phyloP scores from a whole-genome alignment of 2,797 vertebrate genomes.

The Scleropages formosus region DNA sequence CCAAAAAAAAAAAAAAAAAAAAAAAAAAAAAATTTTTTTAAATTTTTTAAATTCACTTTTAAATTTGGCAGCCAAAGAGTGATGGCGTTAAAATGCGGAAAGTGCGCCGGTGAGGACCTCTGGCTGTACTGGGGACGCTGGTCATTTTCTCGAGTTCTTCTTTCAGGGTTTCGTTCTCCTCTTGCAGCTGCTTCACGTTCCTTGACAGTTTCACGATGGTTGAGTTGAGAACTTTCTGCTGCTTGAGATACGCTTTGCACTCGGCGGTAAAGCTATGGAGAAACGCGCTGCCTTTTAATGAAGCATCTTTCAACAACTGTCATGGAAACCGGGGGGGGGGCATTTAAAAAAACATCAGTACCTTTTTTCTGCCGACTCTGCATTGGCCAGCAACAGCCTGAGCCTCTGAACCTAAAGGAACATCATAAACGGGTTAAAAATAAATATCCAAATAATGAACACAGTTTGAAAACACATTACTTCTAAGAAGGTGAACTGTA shows the following conservation, averaged over 20 bases:
- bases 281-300: conserved; percentile 2
- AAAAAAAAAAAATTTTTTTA: no score
- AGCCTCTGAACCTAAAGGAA: conserved; percentile 68
- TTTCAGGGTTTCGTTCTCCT: conserved; percentile 77
- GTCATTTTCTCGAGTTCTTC: conserved; percentile 73
- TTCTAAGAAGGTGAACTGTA: neutral
- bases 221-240: conserved; percentile 73
- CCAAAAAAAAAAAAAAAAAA: no score
- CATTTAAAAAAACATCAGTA: conserved; percentile 45
- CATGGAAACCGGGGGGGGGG: neutral
- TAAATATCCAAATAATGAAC: neutral
- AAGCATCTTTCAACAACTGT: neutral
- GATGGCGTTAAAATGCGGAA: no score
- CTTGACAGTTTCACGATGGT: conserved; percentile 76
- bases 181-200: conserved; percentile 76
- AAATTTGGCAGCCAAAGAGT: no score
- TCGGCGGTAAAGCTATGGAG: conserved; percentile 63
- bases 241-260: conserved; percentile 68
- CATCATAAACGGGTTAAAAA: neutral
- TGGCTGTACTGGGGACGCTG: conserved; percentile 58
- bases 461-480: neutral
- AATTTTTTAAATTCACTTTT: no score
- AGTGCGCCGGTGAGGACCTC: conserved; percentile 52
- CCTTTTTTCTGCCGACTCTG: conserved; percentile 78
- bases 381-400: conserved; percentile 69